Conservation (phyloP, 2,113 vertebrate genomes). For the Papio anubis region DNA sequence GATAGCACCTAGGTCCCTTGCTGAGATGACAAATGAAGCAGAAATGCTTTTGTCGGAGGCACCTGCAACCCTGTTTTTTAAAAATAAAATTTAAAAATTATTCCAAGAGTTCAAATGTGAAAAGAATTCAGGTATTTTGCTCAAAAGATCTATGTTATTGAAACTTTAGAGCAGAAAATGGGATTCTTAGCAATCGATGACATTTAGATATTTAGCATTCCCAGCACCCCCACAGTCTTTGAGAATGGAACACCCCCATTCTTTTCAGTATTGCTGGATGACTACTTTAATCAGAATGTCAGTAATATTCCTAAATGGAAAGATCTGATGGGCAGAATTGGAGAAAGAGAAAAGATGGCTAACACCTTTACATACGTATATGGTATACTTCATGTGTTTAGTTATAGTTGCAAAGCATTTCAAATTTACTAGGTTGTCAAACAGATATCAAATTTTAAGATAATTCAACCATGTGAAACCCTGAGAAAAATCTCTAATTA, state of each 20-base stretch:
- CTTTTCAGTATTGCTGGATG: conserved; percentile 32
- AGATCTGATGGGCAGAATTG: not conserved
- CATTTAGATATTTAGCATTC: conserved; percentile 10
- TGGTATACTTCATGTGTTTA: not conserved
- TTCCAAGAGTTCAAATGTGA: conserved; percentile 1
- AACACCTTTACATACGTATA: not conserved
- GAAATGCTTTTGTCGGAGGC: conserved; percentile 62
- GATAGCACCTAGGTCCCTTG: conserved; percentile 52
- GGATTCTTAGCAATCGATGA: not conserved
- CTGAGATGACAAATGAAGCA: conserved; percentile 63
- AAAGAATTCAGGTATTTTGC: conserved; percentile 34
- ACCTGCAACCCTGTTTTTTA: conserved; percentile 34
- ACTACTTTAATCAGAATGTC: conserved; percentile 20
- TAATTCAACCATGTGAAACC: not conserved
- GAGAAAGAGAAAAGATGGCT: not conserved
- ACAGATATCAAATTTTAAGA: not conserved
- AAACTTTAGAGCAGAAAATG: not conserved
- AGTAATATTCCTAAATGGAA: conserved; percentile 40
- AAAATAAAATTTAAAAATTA: conserved; percentile 66
- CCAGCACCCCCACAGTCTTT: not conserved
- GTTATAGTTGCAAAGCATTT: conserved; percentile 18
- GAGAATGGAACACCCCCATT: not conserved
- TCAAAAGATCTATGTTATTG: conserved; percentile 19
- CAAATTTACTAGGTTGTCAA: not conserved
- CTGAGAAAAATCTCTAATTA: not conserved